phyloP scores from a whole-genome alignment of 2,113 vertebrate genomes.

The Elephantulus edwardii region DNA sequence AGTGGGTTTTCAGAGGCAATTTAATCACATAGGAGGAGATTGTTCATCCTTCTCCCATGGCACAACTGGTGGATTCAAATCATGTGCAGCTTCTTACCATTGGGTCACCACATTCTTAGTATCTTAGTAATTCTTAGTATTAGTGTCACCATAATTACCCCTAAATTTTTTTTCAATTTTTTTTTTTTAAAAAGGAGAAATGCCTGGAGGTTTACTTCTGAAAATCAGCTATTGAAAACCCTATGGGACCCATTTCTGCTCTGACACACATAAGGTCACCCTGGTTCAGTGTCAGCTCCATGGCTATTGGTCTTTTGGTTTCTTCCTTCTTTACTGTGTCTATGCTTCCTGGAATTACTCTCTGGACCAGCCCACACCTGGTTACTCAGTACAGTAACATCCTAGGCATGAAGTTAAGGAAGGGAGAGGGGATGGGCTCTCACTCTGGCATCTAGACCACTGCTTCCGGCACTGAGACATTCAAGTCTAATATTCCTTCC shows the following conservation, averaged over 20 bases:
- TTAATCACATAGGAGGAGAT: too few species aligned
- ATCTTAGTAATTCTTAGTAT: too few species aligned
- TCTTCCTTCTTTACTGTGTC: not conserved
- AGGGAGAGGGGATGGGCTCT: not conserved
- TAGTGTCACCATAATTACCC: too few species aligned
- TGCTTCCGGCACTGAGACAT: not conserved
- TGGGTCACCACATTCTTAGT: too few species aligned
- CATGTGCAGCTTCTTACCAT: too few species aligned
- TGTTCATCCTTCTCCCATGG: too few species aligned
- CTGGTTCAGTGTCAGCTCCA: not conserved
- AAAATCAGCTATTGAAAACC: not conserved
- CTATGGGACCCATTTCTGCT: not conserved
- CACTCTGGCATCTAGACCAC: fast-evolving
- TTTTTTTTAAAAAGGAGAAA: not conserved
- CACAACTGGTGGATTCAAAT: too few species aligned
- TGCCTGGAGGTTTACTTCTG: not conserved
- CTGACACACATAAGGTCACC: not conserved
- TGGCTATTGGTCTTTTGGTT: not conserved
- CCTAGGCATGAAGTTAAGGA: not conserved
- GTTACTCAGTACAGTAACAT: not conserved
- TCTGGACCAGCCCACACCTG: not conserved
- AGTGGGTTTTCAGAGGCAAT: too few species aligned
- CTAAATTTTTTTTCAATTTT: too few species aligned
- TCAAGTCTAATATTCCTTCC: not conserved
- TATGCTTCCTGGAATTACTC: not conserved